Evolutionary conservation across 1,140 invertebrate species (phyloP), one percentile per base, ranked within the genome.

Genomic region (Tetragnatha versicolor): DNA sequence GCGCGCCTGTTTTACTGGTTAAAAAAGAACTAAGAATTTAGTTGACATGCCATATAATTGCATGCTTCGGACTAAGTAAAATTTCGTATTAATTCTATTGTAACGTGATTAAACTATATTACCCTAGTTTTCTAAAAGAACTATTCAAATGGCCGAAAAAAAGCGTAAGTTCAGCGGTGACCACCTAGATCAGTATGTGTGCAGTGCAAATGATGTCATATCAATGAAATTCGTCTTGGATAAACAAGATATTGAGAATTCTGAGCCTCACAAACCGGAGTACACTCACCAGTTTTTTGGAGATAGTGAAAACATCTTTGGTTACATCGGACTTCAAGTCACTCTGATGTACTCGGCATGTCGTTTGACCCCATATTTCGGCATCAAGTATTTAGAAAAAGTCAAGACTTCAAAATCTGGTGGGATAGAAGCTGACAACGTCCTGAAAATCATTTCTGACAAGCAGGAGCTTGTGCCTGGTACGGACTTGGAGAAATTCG

Each of bases 231-330:
- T 83, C 35, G 91, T 95, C 29, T 88, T 91, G 49, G 85, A 87
- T 66, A 84, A 88, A 39, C 83, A 89, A 22, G 93, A 95, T 84
- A 83, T 96, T 22, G 89, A 93, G 81, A 89, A 93, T 35, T 31
- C 47, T 9, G 86, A 88, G n/a, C 86, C 86, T 7, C 97, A 97
- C 85, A 88, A 90, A 60, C 94, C 95, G 7, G 92, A 93, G 63
- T 96, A 97, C 93, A 93, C 93, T 63, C 94, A 98, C 88, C 95
- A 98, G 87, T 90, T 97, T 20, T 98, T 97, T 88, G 95, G 95
- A 27, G 93, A 96, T 82, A 89, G 92, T 82, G 96, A 98, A 87
- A 93, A 90, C 77, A 96, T 98, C 84, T 97, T 97, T 89, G 96
- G 96, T 20, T 98, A 97, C 84, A 90, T 92, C 84, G 91, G 94